Percentiles rank a stretch among this genome's conserved stretches.
Conservation (phyloP, 2,797 vertebrate genomes). For the Coluber constrictor region DNA sequence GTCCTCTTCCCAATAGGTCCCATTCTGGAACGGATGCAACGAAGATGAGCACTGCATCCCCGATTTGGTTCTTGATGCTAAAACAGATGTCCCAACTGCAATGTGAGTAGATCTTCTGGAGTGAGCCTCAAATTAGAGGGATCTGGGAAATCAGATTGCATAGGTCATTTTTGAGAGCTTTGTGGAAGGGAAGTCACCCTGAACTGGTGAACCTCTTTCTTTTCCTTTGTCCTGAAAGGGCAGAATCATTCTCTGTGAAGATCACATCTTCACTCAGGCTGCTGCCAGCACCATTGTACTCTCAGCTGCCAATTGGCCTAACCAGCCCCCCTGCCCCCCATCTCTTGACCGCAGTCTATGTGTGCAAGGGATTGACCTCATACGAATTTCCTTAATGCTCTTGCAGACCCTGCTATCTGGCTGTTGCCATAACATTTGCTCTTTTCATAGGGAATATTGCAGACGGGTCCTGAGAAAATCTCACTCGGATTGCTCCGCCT, state of each 20-base stretch:
- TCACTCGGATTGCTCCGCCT: slow-evolving; percentile 67
- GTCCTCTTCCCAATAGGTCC: slow-evolving; percentile 73
- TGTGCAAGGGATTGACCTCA: not conserved
- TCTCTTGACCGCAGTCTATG: not conserved
- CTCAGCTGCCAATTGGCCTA: not conserved
- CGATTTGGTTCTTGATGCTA: slow-evolving; percentile 86
- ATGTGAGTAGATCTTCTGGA: slow-evolving; percentile 72
- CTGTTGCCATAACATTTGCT: not conserved
- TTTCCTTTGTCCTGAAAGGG: not conserved
- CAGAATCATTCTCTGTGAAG: not conserved
- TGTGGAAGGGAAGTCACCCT: fast-evolving
- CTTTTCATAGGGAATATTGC: slow-evolving; percentile 84
- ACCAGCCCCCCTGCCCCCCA: not conserved
- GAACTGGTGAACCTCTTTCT: not conserved
- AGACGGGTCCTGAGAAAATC: slow-evolving; percentile 70
- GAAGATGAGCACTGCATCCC: slow-evolving; percentile 94
- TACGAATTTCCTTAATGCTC: not conserved
- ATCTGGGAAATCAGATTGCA: not conserved
- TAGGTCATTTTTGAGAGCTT: not conserved
- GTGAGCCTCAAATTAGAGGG: fast-evolving
- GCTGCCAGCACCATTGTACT: not conserved
- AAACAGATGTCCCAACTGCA: slow-evolving; percentile 83
- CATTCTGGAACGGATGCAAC: slow-evolving; percentile 97
- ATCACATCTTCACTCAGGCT: not conserved
- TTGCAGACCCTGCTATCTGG: not conserved